Percentiles rank a stretch among this genome's conserved stretches.
Evolutionary conservation across 1,140 invertebrate species (phyloP).

Genomic region (Pachyrhynchus sulphureomaculatus): DNA sequence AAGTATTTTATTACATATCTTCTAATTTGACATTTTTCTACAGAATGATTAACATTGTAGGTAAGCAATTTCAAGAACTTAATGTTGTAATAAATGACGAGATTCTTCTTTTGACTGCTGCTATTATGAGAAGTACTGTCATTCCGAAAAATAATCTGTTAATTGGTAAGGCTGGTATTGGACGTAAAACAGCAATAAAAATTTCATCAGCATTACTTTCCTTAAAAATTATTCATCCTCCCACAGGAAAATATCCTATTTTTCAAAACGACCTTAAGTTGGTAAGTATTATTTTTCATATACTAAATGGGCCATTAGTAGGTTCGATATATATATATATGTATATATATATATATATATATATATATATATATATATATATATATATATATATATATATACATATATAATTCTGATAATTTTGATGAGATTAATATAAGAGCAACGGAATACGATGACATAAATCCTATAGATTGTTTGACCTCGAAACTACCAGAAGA

Average conservation of each 20-base stretch:
- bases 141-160: slow-evolving; percentile 67
- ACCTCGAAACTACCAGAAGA: no score
- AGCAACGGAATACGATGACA: no score
- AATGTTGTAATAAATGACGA: slow-evolving; percentile 66
- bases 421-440: no score
- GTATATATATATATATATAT: no score
- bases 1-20: no score
- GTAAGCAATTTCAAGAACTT: slow-evolving; percentile 43
- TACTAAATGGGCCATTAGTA: not conserved
- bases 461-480: no score
- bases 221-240: slow-evolving; percentile 60
- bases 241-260: slow-evolving; percentile 31
- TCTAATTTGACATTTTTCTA: no score
- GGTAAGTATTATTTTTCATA: slow-evolving; percentile 36
- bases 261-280: slow-evolving; percentile 57
- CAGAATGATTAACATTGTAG: no score
- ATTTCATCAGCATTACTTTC: slow-evolving; percentile 73
- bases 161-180: slow-evolving; percentile 74
- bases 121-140: slow-evolving; percentile 64
- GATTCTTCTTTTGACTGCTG: slow-evolving; percentile 64
- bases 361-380: no score
- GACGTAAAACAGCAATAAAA: slow-evolving; percentile 71
- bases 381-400: no score
- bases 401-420: no score
- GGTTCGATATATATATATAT: no score